phyloP scores from a whole-genome alignment of 2,888 invertebrate genomes.

The Diaphora mendica region DNA sequence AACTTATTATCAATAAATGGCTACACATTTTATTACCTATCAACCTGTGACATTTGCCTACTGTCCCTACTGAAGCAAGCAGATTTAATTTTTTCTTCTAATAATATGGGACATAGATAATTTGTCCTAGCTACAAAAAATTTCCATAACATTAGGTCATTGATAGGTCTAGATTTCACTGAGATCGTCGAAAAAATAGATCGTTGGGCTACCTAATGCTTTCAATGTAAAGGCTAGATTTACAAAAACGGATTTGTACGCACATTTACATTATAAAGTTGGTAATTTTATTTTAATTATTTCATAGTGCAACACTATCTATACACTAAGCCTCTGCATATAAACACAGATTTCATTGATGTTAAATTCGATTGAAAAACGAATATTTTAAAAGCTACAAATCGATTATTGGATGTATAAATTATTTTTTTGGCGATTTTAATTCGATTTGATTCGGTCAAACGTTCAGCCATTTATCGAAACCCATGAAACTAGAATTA shows the following conservation, averaged over 20 bases:
- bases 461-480: slow-evolving; percentile 43
- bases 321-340: too few relatives aligned
- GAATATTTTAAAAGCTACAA: too few relatives aligned
- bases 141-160: too few relatives aligned
- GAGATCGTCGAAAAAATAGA: too few relatives aligned
- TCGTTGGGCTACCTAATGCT: too few relatives aligned
- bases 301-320: too few relatives aligned
- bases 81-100: neutral
- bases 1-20: slow-evolving; percentile 37
- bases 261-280: too few relatives aligned
- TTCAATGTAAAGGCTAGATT: too few relatives aligned
- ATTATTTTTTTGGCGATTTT: neutral
- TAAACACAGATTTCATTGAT: neutral
- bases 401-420: neutral
- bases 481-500: slow-evolving; percentile 8
- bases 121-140: neutral
- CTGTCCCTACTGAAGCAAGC: neutral
- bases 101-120: neutral
- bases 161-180: too few relatives aligned
- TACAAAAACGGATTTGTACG: too few relatives aligned
- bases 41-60: too few relatives aligned
- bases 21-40: slow-evolving; percentile 25
- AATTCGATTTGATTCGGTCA: neutral
- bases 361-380: neutral
- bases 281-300: too few relatives aligned